Base-by-base conservation (phyloP, 2,888 invertebrate species). In the Orgyia antiqua region DNA sequence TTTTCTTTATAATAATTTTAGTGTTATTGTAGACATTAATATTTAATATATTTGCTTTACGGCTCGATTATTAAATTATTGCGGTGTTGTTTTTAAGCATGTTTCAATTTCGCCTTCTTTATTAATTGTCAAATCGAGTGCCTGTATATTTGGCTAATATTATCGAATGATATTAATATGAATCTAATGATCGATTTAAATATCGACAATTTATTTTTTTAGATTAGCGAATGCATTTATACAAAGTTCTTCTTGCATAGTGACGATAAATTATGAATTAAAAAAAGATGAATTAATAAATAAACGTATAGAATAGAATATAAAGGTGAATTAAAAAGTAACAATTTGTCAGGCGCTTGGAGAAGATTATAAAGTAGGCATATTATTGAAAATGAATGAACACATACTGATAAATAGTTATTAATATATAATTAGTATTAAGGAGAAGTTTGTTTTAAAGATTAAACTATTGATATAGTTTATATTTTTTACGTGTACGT, bases 401-500 rank as follows among this genome's bases (percentile, higher is more conserved):
- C 15, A 71, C 83, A 82, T 77, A 80, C 79, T 79, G 84, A 83
- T 74, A 68, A 76, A 84, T 86, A 84, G 84, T 83, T 83, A 86
- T 83, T 84, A 84, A 86, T 86, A 86, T 84, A 84, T 84, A 82
- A 82, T 80, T 84, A 84, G 82, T 8, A 2, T 37, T 72, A 77
- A 75, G 50, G 48, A 66, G 66, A 83, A 79, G 84, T 86, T 86
- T 84, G 84, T 86, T 86, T 86, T 84, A 83, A 84, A 86, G 84
- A 86, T 86, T 86, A 84, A 86, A 86, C 86, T 86, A 86, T 86
- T 78, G 76, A 86, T 83, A 86, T 86, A 86, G 86, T 86, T 86
- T 86, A 86, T 86, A 86, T 86, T 86, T 86, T 86, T 84, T 86
- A 86, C 86, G 77, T 86, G 82, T 86, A 84, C 78, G 84, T 86